phyloP scores from a whole-genome alignment of 2,888 invertebrate species.

The Scaptomyza caliginosa region DNA sequence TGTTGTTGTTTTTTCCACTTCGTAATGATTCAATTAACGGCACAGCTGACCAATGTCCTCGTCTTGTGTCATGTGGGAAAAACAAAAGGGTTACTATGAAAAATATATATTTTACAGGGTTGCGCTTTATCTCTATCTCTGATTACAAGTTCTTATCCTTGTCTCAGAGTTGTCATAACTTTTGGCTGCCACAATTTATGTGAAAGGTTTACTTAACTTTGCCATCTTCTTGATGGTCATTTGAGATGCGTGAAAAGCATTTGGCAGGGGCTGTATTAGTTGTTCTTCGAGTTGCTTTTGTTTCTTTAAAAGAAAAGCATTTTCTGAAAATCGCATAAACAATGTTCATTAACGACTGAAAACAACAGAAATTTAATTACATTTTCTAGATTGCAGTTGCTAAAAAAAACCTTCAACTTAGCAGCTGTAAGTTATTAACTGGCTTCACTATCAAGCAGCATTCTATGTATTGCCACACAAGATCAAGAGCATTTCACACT shows the following conservation, averaged over 20 bases:
- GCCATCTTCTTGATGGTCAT: constrained; percentile 45
- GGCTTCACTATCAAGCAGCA: not conserved
- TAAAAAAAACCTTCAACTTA: not conserved
- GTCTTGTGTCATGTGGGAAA: constrained; percentile 64
- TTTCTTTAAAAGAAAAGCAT: not conserved
- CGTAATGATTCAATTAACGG: constrained; percentile 79
- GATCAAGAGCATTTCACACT: constrained; percentile 8
- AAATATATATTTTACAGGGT: constrained; percentile 6
- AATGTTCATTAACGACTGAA: constrained; percentile 11
- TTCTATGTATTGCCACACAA: constrained; percentile 20
- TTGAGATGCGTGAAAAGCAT: constrained; percentile 40
- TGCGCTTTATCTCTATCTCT: constrained; percentile 34
- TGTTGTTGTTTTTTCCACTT: constrained; percentile 16
- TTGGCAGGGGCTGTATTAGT: constrained; percentile 10
- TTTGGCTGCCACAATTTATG: constrained; percentile 55
- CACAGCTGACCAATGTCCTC: constrained; percentile 69
- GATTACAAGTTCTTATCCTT: constrained; percentile 41
- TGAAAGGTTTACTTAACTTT: constrained; percentile 32
- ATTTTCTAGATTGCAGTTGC: not conserved
- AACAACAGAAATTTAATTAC: constrained; percentile 10
- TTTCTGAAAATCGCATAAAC: not conserved
- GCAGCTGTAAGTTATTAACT: not conserved
- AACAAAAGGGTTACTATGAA: constrained; percentile 54
- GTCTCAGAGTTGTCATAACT: constrained; percentile 62
- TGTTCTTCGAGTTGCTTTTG: not conserved